Percentiles rank a stretch among this genome's conserved stretches.
Conservation (phyloP, 2,888 invertebrate species). For the Pseudeuparius sepicola region DNA sequence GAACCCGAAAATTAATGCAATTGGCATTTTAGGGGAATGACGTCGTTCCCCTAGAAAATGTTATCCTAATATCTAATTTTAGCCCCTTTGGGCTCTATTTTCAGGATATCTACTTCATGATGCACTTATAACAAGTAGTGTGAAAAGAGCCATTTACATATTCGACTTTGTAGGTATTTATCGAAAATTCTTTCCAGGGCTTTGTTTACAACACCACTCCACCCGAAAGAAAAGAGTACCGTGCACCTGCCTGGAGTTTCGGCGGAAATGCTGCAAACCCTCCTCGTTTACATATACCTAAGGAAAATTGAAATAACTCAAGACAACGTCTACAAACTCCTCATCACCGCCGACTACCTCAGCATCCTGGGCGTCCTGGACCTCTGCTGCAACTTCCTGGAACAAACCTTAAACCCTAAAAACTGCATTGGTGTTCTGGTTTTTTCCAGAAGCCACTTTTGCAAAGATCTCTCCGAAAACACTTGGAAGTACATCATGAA, state of each 20-base stretch:
- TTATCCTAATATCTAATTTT: too few species aligned
- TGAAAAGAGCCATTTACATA: too few species aligned
- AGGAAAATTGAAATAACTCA: constrained; percentile 64
- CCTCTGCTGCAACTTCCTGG: constrained; percentile 69
- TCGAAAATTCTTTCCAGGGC: constrained; percentile 45
- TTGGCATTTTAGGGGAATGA: too few species aligned
- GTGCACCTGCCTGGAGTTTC: constrained; percentile 69
- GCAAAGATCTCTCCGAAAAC: constrained; percentile 56
- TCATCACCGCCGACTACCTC: constrained; percentile 82
- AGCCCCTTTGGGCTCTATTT: too few species aligned
- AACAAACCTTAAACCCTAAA: constrained; percentile 54
- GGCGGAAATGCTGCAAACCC: constrained; percentile 62
- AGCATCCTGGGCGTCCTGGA: constrained; percentile 73
- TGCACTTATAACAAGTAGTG: too few species aligned
- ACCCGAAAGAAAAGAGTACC: constrained; percentile 55
- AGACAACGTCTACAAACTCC: constrained; percentile 69
- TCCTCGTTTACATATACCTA: constrained; percentile 80
- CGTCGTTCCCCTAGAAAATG: too few species aligned
- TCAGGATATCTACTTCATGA: too few species aligned
- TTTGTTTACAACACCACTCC: constrained; percentile 71
- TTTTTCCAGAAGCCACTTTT: constrained; percentile 73
- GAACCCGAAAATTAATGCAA: too few species aligned
- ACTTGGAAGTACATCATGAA: constrained; percentile 48
- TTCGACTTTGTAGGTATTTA: neutral
- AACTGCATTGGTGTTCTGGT: constrained; percentile 79